These are phyloP conservation scores for Dryobates pubescens DNA, from an alignment of 2,797 vertebrate species.

Conservation along the genomic window DNA sequence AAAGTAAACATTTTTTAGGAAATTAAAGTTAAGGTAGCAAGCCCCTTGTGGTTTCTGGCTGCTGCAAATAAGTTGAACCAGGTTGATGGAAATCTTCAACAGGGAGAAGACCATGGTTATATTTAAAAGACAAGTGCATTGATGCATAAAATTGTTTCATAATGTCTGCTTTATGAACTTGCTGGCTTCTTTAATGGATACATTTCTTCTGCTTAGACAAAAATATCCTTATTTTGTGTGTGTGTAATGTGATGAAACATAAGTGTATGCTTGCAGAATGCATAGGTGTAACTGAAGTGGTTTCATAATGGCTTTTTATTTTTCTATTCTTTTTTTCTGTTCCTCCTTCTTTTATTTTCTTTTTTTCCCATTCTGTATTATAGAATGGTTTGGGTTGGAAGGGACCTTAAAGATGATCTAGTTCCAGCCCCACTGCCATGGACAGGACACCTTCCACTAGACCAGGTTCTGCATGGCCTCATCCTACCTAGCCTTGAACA, in stretches of 20 bases:
- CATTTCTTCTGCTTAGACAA: conserved; percentile 26
- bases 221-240: neutral
- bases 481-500: no score
- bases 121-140: conserved; percentile 27
- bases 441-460: no score
- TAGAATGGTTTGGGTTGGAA: no score
- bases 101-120: conserved; percentile 33
- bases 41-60: conserved; percentile 63
- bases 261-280: neutral
- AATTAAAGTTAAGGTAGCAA: conserved; percentile 81
- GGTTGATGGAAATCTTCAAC: conserved; percentile 58
- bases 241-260: neutral
- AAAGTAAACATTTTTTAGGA: conserved; percentile 87
- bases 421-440: no score
- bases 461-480: no score
- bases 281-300: neutral
- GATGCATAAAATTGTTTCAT: conserved; percentile 39
- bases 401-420: no score
- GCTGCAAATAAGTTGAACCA: conserved; percentile 57
- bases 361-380: no score
- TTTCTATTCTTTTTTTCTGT: neutral
- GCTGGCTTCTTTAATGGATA: neutral
- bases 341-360: neutral
- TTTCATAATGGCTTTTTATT: neutral
- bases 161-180: conserved; percentile 53